Conservation (phyloP, 2,113 vertebrate species). For the Eurystomus gularis region DNA sequence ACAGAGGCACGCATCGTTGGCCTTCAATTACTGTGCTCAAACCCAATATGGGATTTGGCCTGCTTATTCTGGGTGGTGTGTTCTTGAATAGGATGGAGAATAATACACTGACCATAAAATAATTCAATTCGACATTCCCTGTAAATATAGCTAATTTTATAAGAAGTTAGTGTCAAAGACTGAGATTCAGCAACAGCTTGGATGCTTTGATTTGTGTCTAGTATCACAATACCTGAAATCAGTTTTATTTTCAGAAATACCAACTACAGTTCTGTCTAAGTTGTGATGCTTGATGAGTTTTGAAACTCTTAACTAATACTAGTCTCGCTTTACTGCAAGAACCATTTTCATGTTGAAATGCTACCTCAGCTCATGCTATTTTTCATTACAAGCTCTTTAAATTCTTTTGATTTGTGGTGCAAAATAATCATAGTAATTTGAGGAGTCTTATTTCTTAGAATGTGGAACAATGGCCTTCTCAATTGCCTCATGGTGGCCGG, state of each 20-base stretch:
- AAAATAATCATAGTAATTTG: conserved; percentile 11
- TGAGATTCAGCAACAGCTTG: neutral
- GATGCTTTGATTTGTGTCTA: neutral
- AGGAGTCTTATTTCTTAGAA: neutral
- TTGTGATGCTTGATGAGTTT: neutral
- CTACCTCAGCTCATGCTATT: neutral
- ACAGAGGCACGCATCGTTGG: neutral
- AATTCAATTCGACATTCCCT: neutral
- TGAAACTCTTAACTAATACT: neutral
- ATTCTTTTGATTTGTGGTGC: neutral
- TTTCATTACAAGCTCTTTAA: neutral
- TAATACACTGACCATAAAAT: neutral
- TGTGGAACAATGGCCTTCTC: neutral
- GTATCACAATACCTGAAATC: neutral
- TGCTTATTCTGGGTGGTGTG: neutral
- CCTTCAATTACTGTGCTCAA: neutral
- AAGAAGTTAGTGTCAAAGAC: neutral
- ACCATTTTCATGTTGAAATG: neutral
- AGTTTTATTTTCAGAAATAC: neutral
- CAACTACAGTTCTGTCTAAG: neutral
- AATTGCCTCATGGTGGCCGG: neutral
- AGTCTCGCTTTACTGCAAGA: neutral
- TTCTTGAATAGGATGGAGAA: neutral
- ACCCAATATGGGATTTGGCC: neutral
- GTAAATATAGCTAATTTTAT: neutral